phyloP scores from a whole-genome alignment of 2,888 invertebrate genomes.

The Craniophora ligustri region DNA sequence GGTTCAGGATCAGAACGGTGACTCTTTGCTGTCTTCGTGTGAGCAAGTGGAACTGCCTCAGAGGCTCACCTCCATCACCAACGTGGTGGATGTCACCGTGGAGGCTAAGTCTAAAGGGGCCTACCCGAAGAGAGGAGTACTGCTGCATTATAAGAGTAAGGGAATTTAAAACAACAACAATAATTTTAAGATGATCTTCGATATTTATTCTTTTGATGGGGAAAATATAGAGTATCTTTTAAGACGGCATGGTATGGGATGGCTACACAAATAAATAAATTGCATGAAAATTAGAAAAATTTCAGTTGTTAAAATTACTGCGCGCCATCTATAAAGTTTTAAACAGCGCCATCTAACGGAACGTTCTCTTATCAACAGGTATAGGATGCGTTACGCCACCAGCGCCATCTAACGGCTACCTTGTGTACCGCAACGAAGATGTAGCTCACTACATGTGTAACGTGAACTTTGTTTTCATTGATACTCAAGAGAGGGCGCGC shows the following conservation, averaged over 20 bases:
- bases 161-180: too few relatives aligned
- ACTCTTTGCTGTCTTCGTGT: conserved; percentile 85
- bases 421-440: conserved; percentile 90
- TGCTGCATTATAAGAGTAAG: conserved; percentile 90
- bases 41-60: conserved; percentile 86
- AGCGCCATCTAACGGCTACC: conserved; percentile 91
- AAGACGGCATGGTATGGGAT: too few relatives aligned
- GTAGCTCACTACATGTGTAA: conserved; percentile 92
- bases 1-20: conserved; percentile 83
- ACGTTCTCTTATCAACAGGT: conserved; percentile 75
- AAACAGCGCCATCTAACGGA: conserved; percentile 41
- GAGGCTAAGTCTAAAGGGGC: conserved; percentile 84
- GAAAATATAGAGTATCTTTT: too few relatives aligned
- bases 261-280: too few relatives aligned
- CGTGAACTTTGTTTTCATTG: conserved; percentile 91
- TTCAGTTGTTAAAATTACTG: too few relatives aligned
- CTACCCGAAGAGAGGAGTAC: conserved; percentile 90
- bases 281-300: too few relatives aligned
- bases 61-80: conserved; percentile 81
- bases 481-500: conserved; percentile 89
- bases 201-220: too few relatives aligned
- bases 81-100: conserved; percentile 81
- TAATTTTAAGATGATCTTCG: too few relatives aligned
- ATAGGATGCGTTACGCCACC: conserved; percentile 90
- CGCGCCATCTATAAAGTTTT: conserved; percentile 50